Percentiles rank a stretch among this genome's conserved stretches.
These are phyloP conservation scores for Frieseomelitta varia DNA, from an alignment of 1,140 invertebrate species.

Conservation along the genomic window DNA sequence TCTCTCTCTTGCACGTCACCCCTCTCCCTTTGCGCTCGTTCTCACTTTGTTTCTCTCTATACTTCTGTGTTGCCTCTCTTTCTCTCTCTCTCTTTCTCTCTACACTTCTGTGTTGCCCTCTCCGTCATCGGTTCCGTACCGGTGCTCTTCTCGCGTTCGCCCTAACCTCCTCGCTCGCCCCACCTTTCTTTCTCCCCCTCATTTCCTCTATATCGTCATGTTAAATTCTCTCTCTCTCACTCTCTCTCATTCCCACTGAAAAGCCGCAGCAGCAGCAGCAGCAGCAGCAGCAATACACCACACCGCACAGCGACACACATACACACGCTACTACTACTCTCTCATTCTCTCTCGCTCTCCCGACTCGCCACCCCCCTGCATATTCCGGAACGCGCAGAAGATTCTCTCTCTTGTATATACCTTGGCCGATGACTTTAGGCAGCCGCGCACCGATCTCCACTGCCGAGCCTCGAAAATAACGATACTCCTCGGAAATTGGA, in stretches of 20 bases:
- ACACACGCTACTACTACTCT: conserved; percentile 9
- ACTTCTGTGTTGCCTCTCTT: conserved; percentile 9
- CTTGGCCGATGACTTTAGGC: conserved; percentile 36
- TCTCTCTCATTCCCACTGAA: neutral
- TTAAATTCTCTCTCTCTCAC: conserved; percentile 10
- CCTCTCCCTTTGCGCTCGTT: conserved; percentile 35
- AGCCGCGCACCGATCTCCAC: neutral
- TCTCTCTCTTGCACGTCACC: conserved; percentile 66
- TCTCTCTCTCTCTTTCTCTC: conserved; percentile 20
- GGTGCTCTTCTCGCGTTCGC: conserved; percentile 45
- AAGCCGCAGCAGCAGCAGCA: neutral
- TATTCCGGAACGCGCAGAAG: conserved; percentile 43
- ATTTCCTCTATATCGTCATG: neutral
- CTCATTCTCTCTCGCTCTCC: neutral
- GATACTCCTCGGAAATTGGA: neutral
- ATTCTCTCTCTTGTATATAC: conserved; percentile 28
- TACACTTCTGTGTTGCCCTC: conserved; percentile 13
- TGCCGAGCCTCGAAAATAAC: neutral
- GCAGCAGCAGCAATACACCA: neutral
- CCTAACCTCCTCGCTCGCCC: conserved; percentile 35
- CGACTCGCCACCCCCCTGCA: conserved; percentile 39
- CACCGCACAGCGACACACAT: neutral
- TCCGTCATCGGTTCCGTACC: conserved; percentile 54
- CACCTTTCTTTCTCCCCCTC: neutral
- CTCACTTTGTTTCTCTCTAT: conserved; percentile 45